Percentiles rank a stretch among this genome's conserved stretches.
Evolutionary conservation across 2,888 invertebrate genomes (phyloP).

Genomic region (Tholera decimalis): DNA sequence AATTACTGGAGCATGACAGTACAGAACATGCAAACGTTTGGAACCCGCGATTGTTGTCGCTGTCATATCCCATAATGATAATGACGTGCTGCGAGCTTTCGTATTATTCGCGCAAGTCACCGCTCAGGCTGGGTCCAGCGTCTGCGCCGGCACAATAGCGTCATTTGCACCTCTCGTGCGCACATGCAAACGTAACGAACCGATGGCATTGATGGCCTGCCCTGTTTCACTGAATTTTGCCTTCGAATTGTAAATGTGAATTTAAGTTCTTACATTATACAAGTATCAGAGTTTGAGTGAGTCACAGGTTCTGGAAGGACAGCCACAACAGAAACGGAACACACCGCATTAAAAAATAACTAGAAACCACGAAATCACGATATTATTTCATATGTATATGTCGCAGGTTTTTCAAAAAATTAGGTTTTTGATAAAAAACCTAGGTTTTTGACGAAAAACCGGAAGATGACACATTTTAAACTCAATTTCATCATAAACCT

Average conservation of each 20-base stretch:
- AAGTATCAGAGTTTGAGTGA: not conserved
- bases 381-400: too few relatives aligned
- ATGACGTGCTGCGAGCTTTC: slow-evolving; percentile 56
- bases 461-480: too few relatives aligned
- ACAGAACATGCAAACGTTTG: slow-evolving; percentile 46
- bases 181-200: slow-evolving; percentile 49
- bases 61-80: slow-evolving; percentile 65
- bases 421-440: too few relatives aligned
- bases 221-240: slow-evolving; percentile 35
- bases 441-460: too few relatives aligned
- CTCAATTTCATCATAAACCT: too few relatives aligned
- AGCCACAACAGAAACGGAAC: not conserved
- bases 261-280: slow-evolving; percentile 7
- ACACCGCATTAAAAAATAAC: not conserved
- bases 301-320: not conserved
- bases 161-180: slow-evolving; percentile 61
- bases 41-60: slow-evolving; percentile 61
- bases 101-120: slow-evolving; percentile 65
- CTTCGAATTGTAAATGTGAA: slow-evolving; percentile 39
- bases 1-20: slow-evolving; percentile 55
- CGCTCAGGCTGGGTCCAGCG: slow-evolving; percentile 43
- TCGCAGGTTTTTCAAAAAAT: too few relatives aligned
- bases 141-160: slow-evolving; percentile 64
- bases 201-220: slow-evolving; percentile 47
- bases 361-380: too few relatives aligned